phyloP scores from a whole-genome alignment of 2,888 invertebrate species.

The Ichneumoninae sp. region DNA sequence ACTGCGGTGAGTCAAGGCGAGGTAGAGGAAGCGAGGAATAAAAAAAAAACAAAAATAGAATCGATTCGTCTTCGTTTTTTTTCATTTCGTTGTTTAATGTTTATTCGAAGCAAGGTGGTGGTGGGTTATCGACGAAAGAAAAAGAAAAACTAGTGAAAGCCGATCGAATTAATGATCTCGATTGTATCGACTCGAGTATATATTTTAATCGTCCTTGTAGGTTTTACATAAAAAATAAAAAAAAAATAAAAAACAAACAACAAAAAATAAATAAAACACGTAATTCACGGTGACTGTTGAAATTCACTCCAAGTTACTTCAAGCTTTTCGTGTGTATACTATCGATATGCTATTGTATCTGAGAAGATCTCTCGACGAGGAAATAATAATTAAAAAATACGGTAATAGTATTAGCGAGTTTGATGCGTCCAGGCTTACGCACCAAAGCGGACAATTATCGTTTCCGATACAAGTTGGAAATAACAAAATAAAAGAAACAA shows the following conservation, averaged over 20 bases:
- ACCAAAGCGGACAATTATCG: conserved; percentile 36
- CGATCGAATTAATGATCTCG: conserved; percentile 56
- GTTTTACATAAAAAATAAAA: conserved; percentile 35
- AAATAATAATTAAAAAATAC: conserved; percentile 1
- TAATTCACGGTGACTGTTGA: conserved; percentile 1
- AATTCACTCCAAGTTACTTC: conserved; percentile 23
- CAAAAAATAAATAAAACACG: neutral
- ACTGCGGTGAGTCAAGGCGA: conserved; percentile 59
- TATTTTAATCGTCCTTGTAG: conserved; percentile 61
- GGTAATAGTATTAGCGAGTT: conserved; percentile 6
- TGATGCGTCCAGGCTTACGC: conserved; percentile 14
- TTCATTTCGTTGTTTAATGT: neutral
- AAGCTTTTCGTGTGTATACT: conserved; percentile 28
- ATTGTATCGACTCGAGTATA: conserved; percentile 45
- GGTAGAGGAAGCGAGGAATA: conserved; percentile 37
- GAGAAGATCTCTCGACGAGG: neutral
- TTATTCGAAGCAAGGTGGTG: conserved; percentile 38
- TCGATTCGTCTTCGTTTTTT: conserved; percentile 26
- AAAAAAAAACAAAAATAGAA: conserved; percentile 29
- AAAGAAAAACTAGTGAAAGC: conserved; percentile 21
- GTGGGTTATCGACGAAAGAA: conserved; percentile 26
- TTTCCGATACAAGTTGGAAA: neutral
- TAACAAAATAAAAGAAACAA: neutral
- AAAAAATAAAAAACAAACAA: conserved; percentile 9
- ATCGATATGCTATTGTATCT: conserved; percentile 14